A percentile compares a stretch with the other conserved stretches of the same genome.
Evolutionary conservation across 2,888 invertebrate genomes (phyloP).

Genomic region (Apoderus coryli): DNA sequence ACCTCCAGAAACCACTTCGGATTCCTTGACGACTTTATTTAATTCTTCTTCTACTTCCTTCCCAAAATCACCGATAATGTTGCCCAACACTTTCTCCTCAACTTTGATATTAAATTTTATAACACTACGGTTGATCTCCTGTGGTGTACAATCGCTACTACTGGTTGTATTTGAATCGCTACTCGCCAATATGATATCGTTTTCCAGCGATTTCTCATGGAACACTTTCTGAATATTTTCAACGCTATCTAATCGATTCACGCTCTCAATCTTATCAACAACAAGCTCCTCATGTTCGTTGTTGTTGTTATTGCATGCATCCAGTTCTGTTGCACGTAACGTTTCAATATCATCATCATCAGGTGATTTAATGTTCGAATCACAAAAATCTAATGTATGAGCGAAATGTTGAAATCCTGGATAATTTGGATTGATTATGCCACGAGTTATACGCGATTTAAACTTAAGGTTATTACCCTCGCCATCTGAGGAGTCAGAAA

Average conservation of each 20-base stretch:
- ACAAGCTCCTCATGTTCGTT: constrained; percentile 25
- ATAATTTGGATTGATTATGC: constrained; percentile 73
- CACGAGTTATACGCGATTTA: no score
- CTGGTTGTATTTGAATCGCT: constrained; percentile 9
- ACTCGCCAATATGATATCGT: constrained; percentile 26
- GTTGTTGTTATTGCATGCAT: constrained; percentile 28
- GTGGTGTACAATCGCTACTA: no score
- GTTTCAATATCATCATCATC: constrained; percentile 35
- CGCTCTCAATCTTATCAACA: constrained; percentile 32
- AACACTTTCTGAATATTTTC: constrained; percentile 39
- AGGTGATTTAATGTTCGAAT: constrained; percentile 31
- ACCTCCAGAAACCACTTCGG: no score
- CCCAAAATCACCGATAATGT: constrained; percentile 43
- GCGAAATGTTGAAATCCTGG: constrained; percentile 73
- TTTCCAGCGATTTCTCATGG: constrained; percentile 41
- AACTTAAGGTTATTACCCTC: constrained; percentile 30
- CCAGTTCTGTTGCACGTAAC: constrained; percentile 36
- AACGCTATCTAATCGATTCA: constrained; percentile 36
- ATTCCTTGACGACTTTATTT: constrained; percentile 35
- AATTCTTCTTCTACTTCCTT: constrained; percentile 46
- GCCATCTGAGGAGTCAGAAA: constrained; percentile 36
- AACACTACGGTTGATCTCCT: no score
- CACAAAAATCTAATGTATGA: constrained; percentile 53
- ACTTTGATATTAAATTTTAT: no score
- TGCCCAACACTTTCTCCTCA: no score